Evolutionary conservation across 2,113 vertebrate genomes (phyloP).

Genomic region (Eulemur rufifrons): DNA sequence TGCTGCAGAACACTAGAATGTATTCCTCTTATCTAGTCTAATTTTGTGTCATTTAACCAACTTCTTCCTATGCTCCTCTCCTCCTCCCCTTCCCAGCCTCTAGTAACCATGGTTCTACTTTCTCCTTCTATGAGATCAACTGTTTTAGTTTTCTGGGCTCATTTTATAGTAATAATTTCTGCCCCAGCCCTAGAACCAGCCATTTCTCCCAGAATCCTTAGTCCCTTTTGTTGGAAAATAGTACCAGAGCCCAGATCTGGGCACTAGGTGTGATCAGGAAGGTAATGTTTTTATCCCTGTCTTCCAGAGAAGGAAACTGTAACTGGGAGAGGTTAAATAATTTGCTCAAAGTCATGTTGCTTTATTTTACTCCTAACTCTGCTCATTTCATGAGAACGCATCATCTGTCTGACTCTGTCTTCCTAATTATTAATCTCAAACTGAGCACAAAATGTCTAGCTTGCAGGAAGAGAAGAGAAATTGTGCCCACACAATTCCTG

Average conservation of each 20-base stretch:
- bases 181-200: neutral
- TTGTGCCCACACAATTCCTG: neutral
- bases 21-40: neutral
- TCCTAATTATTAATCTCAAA: neutral
- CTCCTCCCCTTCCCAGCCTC: neutral
- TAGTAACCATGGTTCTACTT: neutral
- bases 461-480: neutral
- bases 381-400: neutral
- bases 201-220: neutral
- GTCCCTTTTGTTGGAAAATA: neutral
- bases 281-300: neutral
- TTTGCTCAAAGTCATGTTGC: neutral
- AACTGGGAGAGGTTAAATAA: neutral
- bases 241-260: neutral
- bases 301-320: neutral
- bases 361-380: neutral
- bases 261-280: neutral
- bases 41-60: neutral
- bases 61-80: neutral
- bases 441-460: neutral
- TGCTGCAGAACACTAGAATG: neutral
- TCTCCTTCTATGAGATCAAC: neutral
- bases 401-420: neutral
- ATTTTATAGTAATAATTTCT: neutral
- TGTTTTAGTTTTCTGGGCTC: neutral